These are phyloP conservation scores for Boloria euphrosyne DNA, from an alignment of 2,888 invertebrate species.

Conservation along the genomic window DNA sequence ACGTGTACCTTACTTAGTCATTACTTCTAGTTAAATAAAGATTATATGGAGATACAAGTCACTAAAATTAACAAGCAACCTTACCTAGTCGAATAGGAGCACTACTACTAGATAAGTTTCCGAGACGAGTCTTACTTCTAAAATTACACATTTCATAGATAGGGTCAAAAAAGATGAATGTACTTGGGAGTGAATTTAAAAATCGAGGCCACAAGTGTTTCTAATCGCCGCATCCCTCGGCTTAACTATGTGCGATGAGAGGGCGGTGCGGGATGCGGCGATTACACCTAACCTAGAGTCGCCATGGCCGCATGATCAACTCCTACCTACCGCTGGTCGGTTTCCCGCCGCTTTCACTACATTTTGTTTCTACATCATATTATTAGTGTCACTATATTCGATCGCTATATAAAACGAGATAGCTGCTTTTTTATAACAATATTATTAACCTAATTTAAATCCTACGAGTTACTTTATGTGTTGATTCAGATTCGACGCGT, in stretches of 20 bases:
- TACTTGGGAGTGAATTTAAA: slow-evolving; percentile 60
- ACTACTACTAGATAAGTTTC: slow-evolving; percentile 42
- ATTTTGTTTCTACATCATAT: slow-evolving; percentile 62
- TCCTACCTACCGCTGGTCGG: slow-evolving; percentile 54
- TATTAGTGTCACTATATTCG: slow-evolving; percentile 45
- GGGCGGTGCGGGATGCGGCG: slow-evolving; percentile 57
- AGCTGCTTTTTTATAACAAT: slow-evolving; percentile 25
- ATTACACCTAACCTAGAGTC: slow-evolving; percentile 67
- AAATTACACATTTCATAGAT: slow-evolving; percentile 79
- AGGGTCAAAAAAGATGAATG: slow-evolving; percentile 64
- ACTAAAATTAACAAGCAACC: slow-evolving; percentile 60
- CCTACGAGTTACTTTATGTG: slow-evolving; percentile 19
- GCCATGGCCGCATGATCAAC: slow-evolving; percentile 81
- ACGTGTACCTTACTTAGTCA: slow-evolving; percentile 48
- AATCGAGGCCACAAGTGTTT: slow-evolving; percentile 74
- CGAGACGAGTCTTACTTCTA: slow-evolving; percentile 49
- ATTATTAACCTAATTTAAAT: slow-evolving; percentile 25
- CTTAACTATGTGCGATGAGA: slow-evolving; percentile 23
- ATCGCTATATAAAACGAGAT: slow-evolving; percentile 38
- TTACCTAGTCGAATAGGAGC: slow-evolving; percentile 51
- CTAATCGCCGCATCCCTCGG: slow-evolving; percentile 59
- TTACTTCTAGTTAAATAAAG: slow-evolving; percentile 50
- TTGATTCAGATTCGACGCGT: slow-evolving; percentile 17
- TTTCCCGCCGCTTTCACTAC: slow-evolving; percentile 70
- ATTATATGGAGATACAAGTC: slow-evolving; percentile 56